Base-by-base conservation (phyloP, 2,888 invertebrate genomes). In the Erannis defoliaria region DNA sequence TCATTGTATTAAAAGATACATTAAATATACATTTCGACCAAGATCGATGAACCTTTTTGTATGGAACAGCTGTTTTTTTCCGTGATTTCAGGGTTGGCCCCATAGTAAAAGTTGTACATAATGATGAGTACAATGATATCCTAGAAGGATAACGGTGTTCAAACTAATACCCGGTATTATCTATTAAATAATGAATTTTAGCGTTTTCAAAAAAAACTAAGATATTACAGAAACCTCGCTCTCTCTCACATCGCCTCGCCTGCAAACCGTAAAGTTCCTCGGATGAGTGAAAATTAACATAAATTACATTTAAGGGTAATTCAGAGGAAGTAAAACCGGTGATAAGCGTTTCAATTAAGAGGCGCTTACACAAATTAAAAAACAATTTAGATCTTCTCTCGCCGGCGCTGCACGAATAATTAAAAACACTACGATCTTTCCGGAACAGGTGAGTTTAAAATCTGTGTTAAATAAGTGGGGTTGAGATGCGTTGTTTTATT, bases 331-430 rank as follows among this genome's bases (percentile, higher is more conserved):
- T 64, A 69, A 67, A 66, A 54, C 60, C 64, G 72, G 67, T 68
- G 75, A 73, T 71, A 73, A 72, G 68, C 70, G 64, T 70, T 73
- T 76, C 71, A 73, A 75, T 78, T 74, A 70, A 73, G 65, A 71
- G 57, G 70, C 62, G 71, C 68, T 72, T 68, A 70, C 74, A 64
- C 72, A 67, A 70, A 71, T 70, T 73, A 71, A 73, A 75, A 72
- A 74, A 75, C 76, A 74, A 71, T 75, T 72, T 62, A 70, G 67
- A 64, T 66, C 68, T 68, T 66, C 48, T 60, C 61, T 61, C 68
- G 64, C 23, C 56, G 55, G 68, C 56, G 26, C 26, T 26, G 26
- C 6, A 8, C 26, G 56, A 56, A 57, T 76, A 76, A 78, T 78
- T 77, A 71, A 78, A 75, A 69, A 73, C 75, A 73, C 69, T 68